A percentile compares a stretch with the other conserved stretches of the same genome.
Conservation (phyloP, 1,140 invertebrate species). For the Heliconius melpomene region DNA sequence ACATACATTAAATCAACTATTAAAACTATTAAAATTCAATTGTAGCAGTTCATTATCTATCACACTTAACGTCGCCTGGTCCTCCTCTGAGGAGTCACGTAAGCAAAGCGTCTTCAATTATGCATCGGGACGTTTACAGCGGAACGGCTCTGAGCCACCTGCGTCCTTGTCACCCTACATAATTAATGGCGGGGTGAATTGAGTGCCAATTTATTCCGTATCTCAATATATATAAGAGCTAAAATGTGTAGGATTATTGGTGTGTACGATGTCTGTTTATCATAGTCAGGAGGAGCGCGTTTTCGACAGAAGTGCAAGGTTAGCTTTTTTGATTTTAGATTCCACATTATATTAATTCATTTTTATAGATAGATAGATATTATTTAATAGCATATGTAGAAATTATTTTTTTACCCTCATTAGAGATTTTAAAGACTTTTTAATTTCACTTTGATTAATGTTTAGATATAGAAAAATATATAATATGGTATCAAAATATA, state of each 20-base stretch:
- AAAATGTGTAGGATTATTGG: not conserved
- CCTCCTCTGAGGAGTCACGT: conserved; percentile 57
- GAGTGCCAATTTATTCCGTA: conserved; percentile 22
- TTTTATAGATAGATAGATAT: not conserved
- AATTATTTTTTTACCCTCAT: no score
- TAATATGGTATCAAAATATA: no score
- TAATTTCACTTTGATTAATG: no score
- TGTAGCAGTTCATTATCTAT: conserved; percentile 48
- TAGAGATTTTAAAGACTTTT: no score
- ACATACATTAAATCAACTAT: not conserved
- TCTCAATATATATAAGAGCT: not conserved
- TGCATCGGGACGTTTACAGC: conserved; percentile 71
- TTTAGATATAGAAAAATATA: no score
- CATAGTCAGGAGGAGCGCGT: not conserved
- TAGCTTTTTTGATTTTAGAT: not conserved
- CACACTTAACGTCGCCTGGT: conserved; percentile 51
- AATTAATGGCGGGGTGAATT: conserved; percentile 60
- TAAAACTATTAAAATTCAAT: conserved; percentile 5
- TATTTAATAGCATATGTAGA: not conserved
- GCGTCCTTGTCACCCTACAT: conserved; percentile 70
- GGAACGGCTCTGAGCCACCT: conserved; percentile 59
- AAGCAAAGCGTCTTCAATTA: conserved; percentile 70
- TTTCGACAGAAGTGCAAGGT: not conserved
- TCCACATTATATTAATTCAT: not conserved
- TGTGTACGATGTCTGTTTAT: not conserved